Evolutionary conservation across 2,888 invertebrate species (phyloP).

Genomic region (Drosophila mettleri): DNA sequence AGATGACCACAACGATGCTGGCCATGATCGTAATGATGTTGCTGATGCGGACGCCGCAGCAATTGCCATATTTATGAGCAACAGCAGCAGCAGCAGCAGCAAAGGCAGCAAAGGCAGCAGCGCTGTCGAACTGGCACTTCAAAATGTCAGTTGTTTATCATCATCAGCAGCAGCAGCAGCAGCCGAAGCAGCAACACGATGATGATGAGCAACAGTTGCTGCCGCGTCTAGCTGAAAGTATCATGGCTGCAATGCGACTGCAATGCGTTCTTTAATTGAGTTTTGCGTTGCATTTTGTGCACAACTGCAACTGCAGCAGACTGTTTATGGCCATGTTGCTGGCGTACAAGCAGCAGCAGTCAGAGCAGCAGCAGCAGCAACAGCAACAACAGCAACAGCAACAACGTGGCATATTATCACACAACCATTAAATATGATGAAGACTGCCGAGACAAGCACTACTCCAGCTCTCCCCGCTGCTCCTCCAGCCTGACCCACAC

Average conservation of each 20-base stretch:
- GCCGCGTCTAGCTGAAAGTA: slow-evolving; percentile 52
- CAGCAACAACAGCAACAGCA: slow-evolving; percentile 34
- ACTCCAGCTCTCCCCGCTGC: slow-evolving; percentile 7
- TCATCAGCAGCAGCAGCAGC: slow-evolving; percentile 35
- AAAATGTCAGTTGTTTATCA: slow-evolving; percentile 78
- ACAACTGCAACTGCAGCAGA: slow-evolving; percentile 63
- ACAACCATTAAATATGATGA: slow-evolving; percentile 81
- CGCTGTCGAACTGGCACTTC: slow-evolving; percentile 79
- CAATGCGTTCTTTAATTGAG: slow-evolving; percentile 81
- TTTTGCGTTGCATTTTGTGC: slow-evolving; percentile 74
- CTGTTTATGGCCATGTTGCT: slow-evolving; percentile 77
- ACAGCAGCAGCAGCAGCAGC: slow-evolving; percentile 20
- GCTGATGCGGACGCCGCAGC: slow-evolving; percentile 29
- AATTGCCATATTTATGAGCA: slow-evolving; percentile 61
- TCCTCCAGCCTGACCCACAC: slow-evolving; percentile 13
- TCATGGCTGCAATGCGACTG: slow-evolving; percentile 66
- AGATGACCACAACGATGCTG: slow-evolving; percentile 63
- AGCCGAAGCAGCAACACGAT: slow-evolving; percentile 23
- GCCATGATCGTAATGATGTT: slow-evolving; percentile 18
- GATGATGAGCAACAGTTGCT: slow-evolving; percentile 45
- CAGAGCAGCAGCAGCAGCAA: slow-evolving; percentile 23
- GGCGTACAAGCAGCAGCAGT: slow-evolving; percentile 30
- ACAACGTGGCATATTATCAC: slow-evolving; percentile 79
- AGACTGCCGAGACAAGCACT: slow-evolving; percentile 66
- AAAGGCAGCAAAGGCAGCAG: slow-evolving; percentile 19